These are phyloP conservation scores for Eilema sororculum DNA, from an alignment of 2,888 invertebrate genomes.

Conservation along the genomic window DNA sequence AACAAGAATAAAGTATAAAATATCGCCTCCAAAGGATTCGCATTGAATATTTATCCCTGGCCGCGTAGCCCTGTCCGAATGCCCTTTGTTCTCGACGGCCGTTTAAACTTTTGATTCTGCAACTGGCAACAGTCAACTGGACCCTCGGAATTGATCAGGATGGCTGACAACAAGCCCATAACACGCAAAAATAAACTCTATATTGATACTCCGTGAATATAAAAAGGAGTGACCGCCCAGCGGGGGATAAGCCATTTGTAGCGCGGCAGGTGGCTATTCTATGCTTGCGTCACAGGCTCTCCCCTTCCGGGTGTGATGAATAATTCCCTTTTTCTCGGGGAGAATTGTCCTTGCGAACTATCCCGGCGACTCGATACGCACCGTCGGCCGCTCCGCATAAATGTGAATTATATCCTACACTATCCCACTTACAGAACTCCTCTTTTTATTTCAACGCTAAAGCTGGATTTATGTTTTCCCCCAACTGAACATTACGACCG, in stretches of 20 bases:
- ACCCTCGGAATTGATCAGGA: slow-evolving; percentile 78
- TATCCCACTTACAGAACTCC: slow-evolving; percentile 80
- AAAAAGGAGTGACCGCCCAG: slow-evolving; percentile 27
- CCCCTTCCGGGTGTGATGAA: slow-evolving; percentile 88
- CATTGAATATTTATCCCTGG: slow-evolving; percentile 85
- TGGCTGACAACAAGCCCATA: slow-evolving; percentile 45
- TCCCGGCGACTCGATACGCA: slow-evolving; percentile 84
- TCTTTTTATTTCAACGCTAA: slow-evolving; percentile 82
- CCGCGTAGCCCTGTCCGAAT: slow-evolving; percentile 79
- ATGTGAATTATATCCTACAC: slow-evolving; percentile 84
- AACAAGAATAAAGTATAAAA: slow-evolving; percentile 81
- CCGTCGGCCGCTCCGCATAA: slow-evolving; percentile 82
- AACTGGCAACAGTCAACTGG: slow-evolving; percentile 86
- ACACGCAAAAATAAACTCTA: slow-evolving; percentile 54
- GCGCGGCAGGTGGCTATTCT: slow-evolving; percentile 78
- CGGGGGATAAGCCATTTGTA: slow-evolving; percentile 61
- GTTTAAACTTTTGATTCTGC: slow-evolving; percentile 88
- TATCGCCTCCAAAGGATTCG: slow-evolving; percentile 86
- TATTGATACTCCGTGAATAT: slow-evolving; percentile 32
- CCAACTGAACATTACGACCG: slow-evolving; percentile 70
- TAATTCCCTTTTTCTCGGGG: slow-evolving; percentile 85
- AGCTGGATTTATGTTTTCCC: slow-evolving; percentile 77
- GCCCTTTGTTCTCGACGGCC: slow-evolving; percentile 84
- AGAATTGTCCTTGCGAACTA: slow-evolving; percentile 85
- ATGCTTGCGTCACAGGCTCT: slow-evolving; percentile 86